phyloP scores from a whole-genome alignment of 2,797 vertebrate species.

The Galagoides demidoff region DNA sequence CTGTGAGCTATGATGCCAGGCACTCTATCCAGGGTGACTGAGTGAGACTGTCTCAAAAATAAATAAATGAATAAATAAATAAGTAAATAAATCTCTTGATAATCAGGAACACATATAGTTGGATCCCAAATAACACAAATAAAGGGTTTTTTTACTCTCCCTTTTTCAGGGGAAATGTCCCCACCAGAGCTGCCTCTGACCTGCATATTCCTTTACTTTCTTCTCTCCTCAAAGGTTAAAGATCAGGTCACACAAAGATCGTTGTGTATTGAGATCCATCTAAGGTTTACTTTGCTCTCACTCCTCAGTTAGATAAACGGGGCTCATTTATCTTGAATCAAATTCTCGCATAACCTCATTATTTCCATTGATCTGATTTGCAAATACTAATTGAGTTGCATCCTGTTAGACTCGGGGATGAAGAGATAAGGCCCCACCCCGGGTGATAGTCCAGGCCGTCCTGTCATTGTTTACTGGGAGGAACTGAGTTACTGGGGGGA shows the following conservation, averaged over 20 bases:
- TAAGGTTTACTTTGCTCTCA: neutral
- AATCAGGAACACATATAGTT: neutral
- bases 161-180: neutral
- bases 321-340: neutral
- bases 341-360: slow-evolving; percentile 33
- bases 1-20: no score
- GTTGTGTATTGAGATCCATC: slow-evolving; percentile 41
- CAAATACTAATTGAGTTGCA: slow-evolving; percentile 41
- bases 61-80: no score
- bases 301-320: neutral
- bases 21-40: no score
- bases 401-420: neutral
- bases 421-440: neutral
- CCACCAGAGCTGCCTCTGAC: neutral
- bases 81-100: neutral
- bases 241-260: neutral
- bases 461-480: neutral
- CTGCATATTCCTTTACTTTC: neutral
- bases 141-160: neutral
- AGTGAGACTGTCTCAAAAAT: no score
- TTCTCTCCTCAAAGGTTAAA: neutral
- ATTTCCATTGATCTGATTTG: slow-evolving; percentile 42
- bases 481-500: neutral
- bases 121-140: neutral
- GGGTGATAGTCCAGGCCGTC: neutral